Conservation (phyloP, 1,140 invertebrate genomes). For the Wasmannia auropunctata region DNA sequence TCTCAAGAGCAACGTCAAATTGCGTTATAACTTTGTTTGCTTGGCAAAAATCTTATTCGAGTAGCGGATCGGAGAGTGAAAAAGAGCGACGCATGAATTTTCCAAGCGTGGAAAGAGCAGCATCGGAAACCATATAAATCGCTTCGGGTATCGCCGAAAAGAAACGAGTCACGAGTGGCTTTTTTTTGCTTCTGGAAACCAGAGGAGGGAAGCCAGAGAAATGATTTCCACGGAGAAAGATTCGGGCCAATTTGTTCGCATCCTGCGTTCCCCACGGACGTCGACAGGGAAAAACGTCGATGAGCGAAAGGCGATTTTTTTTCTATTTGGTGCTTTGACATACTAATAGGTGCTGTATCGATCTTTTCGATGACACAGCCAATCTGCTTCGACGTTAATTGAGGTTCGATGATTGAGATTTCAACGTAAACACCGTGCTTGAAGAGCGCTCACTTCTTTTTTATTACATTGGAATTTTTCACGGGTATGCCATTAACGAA, state of each 20-base stretch:
- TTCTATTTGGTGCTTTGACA: not conserved
- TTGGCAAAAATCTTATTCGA: not conserved
- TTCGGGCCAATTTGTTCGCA: slow-evolving; percentile 50
- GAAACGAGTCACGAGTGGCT: slow-evolving; percentile 2
- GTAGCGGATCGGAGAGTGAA: not conserved
- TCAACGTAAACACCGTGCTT: not conserved
- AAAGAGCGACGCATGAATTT: not conserved
- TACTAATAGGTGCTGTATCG: slow-evolving; percentile 36
- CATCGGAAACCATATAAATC: slow-evolving; percentile 49
- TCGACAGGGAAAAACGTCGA: not conserved
- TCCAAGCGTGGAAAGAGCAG: not conserved
- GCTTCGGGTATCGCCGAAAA: not conserved
- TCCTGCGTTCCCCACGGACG: slow-evolving; percentile 9
- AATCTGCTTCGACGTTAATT: slow-evolving; percentile 16
- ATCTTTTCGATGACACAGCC: not conserved
- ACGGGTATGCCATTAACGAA: not conserved
- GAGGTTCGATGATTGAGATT: slow-evolving; percentile 6
- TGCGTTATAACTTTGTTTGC: not conserved
- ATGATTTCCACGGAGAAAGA: slow-evolving; percentile 47
- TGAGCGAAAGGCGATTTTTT: not conserved
- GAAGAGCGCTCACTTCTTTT: not conserved
- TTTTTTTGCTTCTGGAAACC: not conserved
- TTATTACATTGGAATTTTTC: not conserved
- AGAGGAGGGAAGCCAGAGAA: slow-evolving; percentile 12
- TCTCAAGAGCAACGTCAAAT: not conserved